phyloP scores from a whole-genome alignment of 37 sponge, comb jelly and placozoan genomes.

The Ephydatia muelleri region DNA sequence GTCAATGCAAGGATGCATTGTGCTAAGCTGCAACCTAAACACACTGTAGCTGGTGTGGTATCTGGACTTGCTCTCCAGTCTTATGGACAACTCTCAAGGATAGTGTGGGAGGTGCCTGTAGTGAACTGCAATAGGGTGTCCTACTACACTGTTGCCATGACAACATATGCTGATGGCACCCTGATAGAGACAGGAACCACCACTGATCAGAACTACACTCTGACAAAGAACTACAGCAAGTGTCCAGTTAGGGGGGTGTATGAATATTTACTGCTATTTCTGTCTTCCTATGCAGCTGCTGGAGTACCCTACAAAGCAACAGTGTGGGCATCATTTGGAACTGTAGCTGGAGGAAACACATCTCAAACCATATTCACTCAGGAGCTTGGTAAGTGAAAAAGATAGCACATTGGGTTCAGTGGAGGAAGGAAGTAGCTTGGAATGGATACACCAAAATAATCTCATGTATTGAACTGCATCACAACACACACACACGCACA shows the following conservation, averaged over 20 bases:
- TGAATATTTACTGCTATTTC: neutral
- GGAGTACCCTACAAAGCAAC: neutral
- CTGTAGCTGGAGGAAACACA: too few species aligned
- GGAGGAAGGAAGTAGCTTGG: too few species aligned
- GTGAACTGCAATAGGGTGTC: neutral
- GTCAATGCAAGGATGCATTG: too few species aligned
- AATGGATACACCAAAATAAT: too few species aligned
- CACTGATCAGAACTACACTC: neutral
- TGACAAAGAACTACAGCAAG: neutral
- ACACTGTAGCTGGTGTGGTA: neutral
- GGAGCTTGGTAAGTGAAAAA: neutral
- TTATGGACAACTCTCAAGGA: neutral
- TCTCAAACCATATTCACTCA: too few species aligned
- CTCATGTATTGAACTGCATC: too few species aligned
- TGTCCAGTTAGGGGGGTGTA: neutral
- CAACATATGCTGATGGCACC: neutral
- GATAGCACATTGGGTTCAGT: too few species aligned
- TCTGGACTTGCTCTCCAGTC: neutral
- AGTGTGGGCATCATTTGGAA: neutral
- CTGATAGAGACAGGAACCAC: neutral
- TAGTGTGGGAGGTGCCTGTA: neutral
- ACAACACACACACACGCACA: too few species aligned
- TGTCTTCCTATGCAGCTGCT: neutral
- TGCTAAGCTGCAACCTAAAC: too few species aligned
- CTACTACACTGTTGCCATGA: neutral